Conservation (phyloP, 92 coral and sea anemone species). For the Porites rus region DNA sequence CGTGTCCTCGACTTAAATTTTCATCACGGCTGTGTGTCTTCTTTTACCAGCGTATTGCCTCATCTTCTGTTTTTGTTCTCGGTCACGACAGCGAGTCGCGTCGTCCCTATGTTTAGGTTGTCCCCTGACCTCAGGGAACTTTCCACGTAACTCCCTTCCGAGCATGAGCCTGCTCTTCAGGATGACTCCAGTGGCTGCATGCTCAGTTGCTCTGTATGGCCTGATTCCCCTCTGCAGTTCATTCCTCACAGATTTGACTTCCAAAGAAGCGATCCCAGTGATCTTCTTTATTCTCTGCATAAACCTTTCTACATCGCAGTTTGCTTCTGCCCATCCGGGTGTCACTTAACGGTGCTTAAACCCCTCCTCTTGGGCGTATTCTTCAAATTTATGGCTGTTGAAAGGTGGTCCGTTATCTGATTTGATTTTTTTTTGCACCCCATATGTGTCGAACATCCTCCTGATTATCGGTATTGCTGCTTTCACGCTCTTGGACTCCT, state of each 20-base stretch:
- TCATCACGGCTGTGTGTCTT: slow-evolving; percentile 27
- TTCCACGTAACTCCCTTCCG: neutral
- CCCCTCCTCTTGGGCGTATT: slow-evolving; percentile 29
- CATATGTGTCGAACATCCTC: slow-evolving; percentile 15
- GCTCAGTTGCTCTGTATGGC: neutral
- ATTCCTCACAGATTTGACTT: slow-evolving; percentile 4
- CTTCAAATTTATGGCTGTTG: slow-evolving; percentile 10
- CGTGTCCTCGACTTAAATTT: slow-evolving; percentile 5
- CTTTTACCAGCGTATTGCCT: neutral
- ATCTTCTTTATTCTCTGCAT: slow-evolving; percentile 37
- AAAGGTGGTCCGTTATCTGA: slow-evolving; percentile 38
- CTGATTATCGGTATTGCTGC: neutral
- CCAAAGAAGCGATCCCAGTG: slow-evolving; percentile 4
- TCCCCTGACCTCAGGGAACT: neutral
- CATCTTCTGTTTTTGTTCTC: slow-evolving; percentile 1
- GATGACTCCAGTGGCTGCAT: neutral
- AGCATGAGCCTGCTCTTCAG: neutral
- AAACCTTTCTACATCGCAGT: slow-evolving; percentile 40
- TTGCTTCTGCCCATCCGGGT: slow-evolving; percentile 39
- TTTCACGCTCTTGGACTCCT: slow-evolving; percentile 1
- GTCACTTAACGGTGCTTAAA: slow-evolving; percentile 38
- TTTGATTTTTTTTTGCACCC: slow-evolving; percentile 9
- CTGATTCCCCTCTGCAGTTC: slow-evolving; percentile 9
- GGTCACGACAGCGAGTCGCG: neutral
- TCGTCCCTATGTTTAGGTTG: neutral